Evolutionary conservation across 2,888 invertebrate genomes (phyloP), one percentile per base, ranked within the genome.

Genomic region (Rhyacophila evoluta): DNA sequence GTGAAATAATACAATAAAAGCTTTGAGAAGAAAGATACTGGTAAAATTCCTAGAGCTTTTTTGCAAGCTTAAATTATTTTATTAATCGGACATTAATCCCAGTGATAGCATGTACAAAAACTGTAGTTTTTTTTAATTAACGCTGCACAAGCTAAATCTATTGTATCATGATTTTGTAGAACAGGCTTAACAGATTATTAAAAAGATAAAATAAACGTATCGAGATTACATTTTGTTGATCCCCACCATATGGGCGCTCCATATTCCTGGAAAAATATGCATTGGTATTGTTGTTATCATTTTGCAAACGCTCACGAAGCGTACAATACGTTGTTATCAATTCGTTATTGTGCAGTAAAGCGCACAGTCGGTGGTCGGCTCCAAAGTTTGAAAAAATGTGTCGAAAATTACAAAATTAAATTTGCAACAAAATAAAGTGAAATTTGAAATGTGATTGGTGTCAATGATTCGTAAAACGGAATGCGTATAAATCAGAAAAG

Each of bases 401-500:
- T n/a, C n/a, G n/a, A n/a, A n/a, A 33, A 33, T 33, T 33, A 33
- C 6, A 4, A 33, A 33, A 4, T 33, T 6, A 33, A 33, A 33
- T 2, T 33, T 6, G 6, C 29, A 33, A 6, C 29, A 33, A 33
- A 33, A 33, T 33, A 55, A 55, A 55, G 55, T 55, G 55, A 0
- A 2, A 25, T 19, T 19, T 10, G 19, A 55, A 15, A 55, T 55
- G 55, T 55, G 55, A 2, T 25, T 11, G n/a, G 67, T 74, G 74
- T 27, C 27, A 37, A 72, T 74, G 74, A 38, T 37, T 25, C 15
- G 38, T 25, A 8, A 69, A 15, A 55, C 78, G 79, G 75, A 70
- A 82, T 82, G 82, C 27, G 74, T 75, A 72, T 69, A 27, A 82
- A 78, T 19, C 72, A 79, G 37, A 79, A 80, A n/a, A 79, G 39